phyloP scores from a whole-genome alignment of 2,888 invertebrate species.

The Lochmaea capreae region DNA sequence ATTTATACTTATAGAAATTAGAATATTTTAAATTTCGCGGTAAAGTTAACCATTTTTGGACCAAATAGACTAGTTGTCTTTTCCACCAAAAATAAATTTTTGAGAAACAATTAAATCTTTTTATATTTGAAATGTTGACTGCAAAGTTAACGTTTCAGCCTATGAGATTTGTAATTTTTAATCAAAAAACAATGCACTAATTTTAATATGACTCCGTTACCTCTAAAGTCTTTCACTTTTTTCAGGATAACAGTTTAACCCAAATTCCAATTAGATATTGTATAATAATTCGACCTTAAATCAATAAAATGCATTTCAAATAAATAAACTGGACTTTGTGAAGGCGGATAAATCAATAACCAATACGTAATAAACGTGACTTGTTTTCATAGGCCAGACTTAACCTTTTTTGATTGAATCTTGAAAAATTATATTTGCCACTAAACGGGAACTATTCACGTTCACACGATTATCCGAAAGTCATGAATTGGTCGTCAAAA shows the following conservation, averaged over 20 bases:
- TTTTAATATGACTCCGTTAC: too few relatives aligned
- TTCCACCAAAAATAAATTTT: too few relatives aligned
- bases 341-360: constrained; percentile 5
- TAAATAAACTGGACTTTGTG: not conserved
- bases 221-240: not conserved
- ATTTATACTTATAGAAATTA: too few relatives aligned
- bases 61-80: too few relatives aligned
- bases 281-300: constrained; percentile 8
- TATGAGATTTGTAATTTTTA: too few relatives aligned
- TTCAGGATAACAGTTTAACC: constrained; percentile 1
- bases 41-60: too few relatives aligned
- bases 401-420: not conserved
- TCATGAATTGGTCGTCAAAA: not conserved
- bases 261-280: not conserved
- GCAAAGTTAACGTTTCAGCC: too few relatives aligned
- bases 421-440: not conserved
- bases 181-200: too few relatives aligned
- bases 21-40: too few relatives aligned
- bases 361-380: constrained; percentile 5
- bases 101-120: too few relatives aligned
- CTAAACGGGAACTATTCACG: not conserved
- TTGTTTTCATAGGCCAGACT: constrained; percentile 3
- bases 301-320: constrained; percentile 20
- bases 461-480: not conserved
- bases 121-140: too few relatives aligned